These are phyloP conservation scores for Diploscapter pachys DNA, from an alignment of 1,140 invertebrate genomes.

Conservation along the genomic window DNA sequence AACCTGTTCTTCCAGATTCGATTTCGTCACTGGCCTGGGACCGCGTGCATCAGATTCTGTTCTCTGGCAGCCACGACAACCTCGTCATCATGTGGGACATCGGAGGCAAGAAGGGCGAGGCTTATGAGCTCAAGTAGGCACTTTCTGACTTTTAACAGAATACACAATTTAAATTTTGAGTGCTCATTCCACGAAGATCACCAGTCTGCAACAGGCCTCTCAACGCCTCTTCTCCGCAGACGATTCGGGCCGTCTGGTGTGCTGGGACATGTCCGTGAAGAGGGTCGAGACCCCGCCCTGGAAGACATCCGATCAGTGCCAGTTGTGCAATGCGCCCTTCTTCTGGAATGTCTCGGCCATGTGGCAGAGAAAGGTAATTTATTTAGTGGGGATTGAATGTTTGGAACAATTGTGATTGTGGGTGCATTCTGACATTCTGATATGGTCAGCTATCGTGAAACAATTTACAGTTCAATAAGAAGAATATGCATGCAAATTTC, in stretches of 20 bases:
- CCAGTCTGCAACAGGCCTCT: slow-evolving; percentile 68
- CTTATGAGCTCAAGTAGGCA: slow-evolving; percentile 76
- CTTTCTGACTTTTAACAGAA: slow-evolving; percentile 14
- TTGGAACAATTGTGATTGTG: not conserved
- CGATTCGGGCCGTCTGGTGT: slow-evolving; percentile 85
- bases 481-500: too few relatives aligned
- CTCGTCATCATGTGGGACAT: slow-evolving; percentile 96
- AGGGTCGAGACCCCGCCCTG: slow-evolving; percentile 82
- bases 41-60: slow-evolving; percentile 76
- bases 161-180: slow-evolving; percentile 56
- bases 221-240: slow-evolving; percentile 84
- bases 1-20: slow-evolving; percentile 63
- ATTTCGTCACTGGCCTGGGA: slow-evolving; percentile 89
- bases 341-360: slow-evolving; percentile 98
- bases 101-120: slow-evolving; percentile 90
- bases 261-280: slow-evolving; percentile 87
- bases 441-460: too few relatives aligned
- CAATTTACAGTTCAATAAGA: too few relatives aligned
- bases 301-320: slow-evolving; percentile 86
- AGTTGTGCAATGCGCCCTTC: slow-evolving; percentile 83
- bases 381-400: slow-evolving; percentile 7
- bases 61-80: slow-evolving; percentile 92
- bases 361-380: slow-evolving; percentile 83
- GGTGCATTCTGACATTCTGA: too few relatives aligned
- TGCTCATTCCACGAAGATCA: slow-evolving; percentile 62